phyloP scores from a whole-genome alignment of 2,797 vertebrate genomes.

The Peromyscus attwateri region DNA sequence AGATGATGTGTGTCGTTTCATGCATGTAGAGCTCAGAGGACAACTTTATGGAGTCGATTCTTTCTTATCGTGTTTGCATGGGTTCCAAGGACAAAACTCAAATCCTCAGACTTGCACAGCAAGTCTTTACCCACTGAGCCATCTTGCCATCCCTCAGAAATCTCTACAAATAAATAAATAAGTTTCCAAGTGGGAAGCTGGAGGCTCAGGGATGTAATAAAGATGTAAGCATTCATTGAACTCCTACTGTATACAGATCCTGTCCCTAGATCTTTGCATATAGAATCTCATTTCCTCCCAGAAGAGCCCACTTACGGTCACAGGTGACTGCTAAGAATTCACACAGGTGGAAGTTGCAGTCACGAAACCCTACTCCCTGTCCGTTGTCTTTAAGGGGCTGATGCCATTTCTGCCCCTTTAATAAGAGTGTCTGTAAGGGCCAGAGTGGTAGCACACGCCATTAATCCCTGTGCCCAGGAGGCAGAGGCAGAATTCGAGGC shows the following conservation, averaged over 20 bases:
- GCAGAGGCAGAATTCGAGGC: not conserved
- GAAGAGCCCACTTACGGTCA: not conserved
- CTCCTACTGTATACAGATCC: not conserved
- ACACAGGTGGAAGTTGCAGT: not conserved
- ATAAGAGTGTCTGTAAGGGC: not conserved
- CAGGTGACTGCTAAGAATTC: not conserved
- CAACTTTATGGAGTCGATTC: not conserved
- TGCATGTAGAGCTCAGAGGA: not conserved
- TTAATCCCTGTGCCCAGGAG: not conserved
- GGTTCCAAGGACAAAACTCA: not conserved
- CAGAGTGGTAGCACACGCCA: not conserved
- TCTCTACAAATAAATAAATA: not conserved
- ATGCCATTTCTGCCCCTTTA: not conserved
- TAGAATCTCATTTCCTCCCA: not conserved
- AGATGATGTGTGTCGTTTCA: not conserved
- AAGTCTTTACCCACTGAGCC: not conserved
- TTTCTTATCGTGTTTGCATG: not conserved
- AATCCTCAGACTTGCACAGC: too few relatives aligned
- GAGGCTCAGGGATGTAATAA: not conserved
- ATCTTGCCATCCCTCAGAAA: not conserved
- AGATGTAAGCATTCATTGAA: not conserved
- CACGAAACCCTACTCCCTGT: not conserved
- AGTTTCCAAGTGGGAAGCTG: slow-evolving; percentile 18
- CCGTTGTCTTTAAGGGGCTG: not conserved
- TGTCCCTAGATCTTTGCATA: not conserved